Base-by-base conservation (phyloP, 2,797 vertebrate genomes). In the Todus mexicanus region DNA sequence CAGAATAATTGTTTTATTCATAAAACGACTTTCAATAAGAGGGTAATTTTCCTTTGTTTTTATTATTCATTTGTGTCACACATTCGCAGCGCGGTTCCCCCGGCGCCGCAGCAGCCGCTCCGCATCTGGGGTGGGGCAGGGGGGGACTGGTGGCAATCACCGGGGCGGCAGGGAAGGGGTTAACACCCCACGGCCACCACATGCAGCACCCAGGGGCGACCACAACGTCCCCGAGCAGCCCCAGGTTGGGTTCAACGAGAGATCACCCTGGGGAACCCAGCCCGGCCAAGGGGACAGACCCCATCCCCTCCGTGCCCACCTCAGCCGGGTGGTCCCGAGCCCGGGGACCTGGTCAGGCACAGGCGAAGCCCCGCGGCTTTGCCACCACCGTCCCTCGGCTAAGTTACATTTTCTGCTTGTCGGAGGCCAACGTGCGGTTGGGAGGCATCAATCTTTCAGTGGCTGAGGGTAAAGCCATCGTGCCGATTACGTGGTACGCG, bases 1-100 rank as follows among this genome's bases (percentile, higher is more conserved):
- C 97, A 98, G 97, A 97, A 98, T 98, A 98, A 98, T 98, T 98
- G 98, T 98, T 98, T 98, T 98, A 98, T 98, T 98, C 98, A 97
- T 98, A 98, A 98, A 98, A 98, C 42, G 97, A 96, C 97, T 97
- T 98, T 97, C 98, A 97, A 98, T 98, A 98, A 97, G 97, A 97
- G 97, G 97, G 97, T 98, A 96, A 98, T 98, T 98, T 98, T 95
- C 97, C 96, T 97, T 97, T 97, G 97, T 97, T 98, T 98, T 98
- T 98, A 98, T 98, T 98, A 97, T 98, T 98, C 97, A 97, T 98
- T 97, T 97, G 97, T 93, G 97, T 93, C 96, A 97, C 97, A 96
- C 95, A 91, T 96, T 97, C 84, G 72, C 81, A 17, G 80, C 40
- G 26, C 88, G 37, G 93, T 57, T 93, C 85, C 96, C 96, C 89